Conservation (phyloP, 2,113 vertebrate genomes). For the Haliaeetus leucogaster region DNA sequence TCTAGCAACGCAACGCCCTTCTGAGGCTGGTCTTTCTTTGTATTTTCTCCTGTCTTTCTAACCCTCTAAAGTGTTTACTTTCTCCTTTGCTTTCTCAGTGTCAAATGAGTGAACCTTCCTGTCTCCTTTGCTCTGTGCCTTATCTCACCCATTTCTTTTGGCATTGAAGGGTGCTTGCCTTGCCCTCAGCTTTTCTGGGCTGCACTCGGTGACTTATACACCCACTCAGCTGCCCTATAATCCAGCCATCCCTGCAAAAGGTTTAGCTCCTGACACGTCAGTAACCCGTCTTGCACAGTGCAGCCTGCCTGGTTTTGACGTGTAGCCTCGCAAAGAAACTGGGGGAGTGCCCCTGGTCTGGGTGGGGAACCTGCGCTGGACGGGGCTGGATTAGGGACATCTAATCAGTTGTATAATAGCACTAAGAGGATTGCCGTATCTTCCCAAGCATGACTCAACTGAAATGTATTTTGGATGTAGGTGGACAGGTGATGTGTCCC, state of each 20-base stretch:
- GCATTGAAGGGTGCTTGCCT: not conserved
- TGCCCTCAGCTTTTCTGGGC: not conserved
- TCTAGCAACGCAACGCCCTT: not conserved
- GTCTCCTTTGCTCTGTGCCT: not conserved
- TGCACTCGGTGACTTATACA: not conserved
- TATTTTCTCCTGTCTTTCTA: not conserved
- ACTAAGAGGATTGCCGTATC: slow-evolving; percentile 42
- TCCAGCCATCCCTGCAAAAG: not conserved
- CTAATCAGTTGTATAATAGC: slow-evolving; percentile 40
- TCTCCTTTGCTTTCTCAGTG: not conserved
- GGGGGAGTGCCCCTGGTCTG: not conserved
- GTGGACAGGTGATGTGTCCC: slow-evolving; percentile 52
- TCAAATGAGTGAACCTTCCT: not conserved
- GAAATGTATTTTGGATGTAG: slow-evolving; percentile 50
- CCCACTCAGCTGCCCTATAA: not conserved
- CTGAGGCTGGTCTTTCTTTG: not conserved
- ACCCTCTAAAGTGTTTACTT: not conserved
- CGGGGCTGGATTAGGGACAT: slow-evolving; percentile 6
- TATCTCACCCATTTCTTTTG: not conserved
- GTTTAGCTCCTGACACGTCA: not conserved
- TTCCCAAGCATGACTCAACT: slow-evolving; percentile 53
- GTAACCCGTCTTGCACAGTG: not conserved
- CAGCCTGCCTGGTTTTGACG: not conserved
- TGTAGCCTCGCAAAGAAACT: not conserved
- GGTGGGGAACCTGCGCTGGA: not conserved